These are phyloP conservation scores for Leptothorax acervorum DNA, from an alignment of 2,888 invertebrate species.

Conservation along the genomic window DNA sequence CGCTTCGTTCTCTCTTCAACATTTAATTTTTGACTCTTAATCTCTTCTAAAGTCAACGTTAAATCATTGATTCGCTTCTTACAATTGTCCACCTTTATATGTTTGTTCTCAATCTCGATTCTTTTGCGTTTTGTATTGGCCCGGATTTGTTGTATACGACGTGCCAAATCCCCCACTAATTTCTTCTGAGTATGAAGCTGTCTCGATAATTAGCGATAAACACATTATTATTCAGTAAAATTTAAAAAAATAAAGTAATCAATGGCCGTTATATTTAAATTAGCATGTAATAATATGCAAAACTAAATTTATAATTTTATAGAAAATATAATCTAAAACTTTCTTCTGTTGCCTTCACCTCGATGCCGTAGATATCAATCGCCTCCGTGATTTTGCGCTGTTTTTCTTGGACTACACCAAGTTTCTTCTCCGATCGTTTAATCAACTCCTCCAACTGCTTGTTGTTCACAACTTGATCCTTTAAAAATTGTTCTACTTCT, in stretches of 20 bases:
- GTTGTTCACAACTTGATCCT: constrained; percentile 88
- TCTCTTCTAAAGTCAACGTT: constrained; percentile 86
- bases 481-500: constrained; percentile 88
- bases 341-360: constrained; percentile 80
- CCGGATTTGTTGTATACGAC: constrained; percentile 67
- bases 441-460: constrained; percentile 85
- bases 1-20: constrained; percentile 88
- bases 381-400: constrained; percentile 81
- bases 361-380: constrained; percentile 84
- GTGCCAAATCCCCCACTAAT: constrained; percentile 67
- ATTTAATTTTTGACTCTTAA: constrained; percentile 87
- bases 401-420: constrained; percentile 83
- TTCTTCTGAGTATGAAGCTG: constrained; percentile 72
- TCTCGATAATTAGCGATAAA: not conserved
- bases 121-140: constrained; percentile 69
- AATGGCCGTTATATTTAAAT: constrained; percentile 14
- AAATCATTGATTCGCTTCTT: constrained; percentile 85
- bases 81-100: constrained; percentile 73
- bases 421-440: constrained; percentile 83
- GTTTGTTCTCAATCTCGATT: constrained; percentile 67
- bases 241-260: not conserved
- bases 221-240: constrained; percentile 6
- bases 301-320: constrained; percentile 26
- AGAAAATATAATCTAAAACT: not conserved
- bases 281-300: not conserved